Evolutionary conservation across 2,888 invertebrate genomes (phyloP).

Genomic region (Chrysina gloriosa): DNA sequence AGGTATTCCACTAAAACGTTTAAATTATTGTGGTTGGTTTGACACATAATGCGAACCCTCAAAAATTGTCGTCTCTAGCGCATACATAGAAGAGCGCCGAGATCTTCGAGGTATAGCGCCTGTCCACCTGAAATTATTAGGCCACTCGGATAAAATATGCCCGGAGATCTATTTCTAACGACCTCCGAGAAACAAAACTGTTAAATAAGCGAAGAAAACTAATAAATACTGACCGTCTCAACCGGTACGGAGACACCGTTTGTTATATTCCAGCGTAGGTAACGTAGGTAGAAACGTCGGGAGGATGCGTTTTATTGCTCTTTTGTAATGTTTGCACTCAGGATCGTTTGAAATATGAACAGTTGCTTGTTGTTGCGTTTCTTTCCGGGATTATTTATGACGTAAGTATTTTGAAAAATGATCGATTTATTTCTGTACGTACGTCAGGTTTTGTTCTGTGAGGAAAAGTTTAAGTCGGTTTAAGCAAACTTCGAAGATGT

Average conservation of each 20-base stretch:
- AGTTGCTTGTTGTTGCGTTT: too few relatives aligned
- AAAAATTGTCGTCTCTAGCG: constrained; percentile 47
- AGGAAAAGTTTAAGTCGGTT: too few relatives aligned
- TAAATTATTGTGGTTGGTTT: constrained; percentile 63
- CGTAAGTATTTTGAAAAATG: too few relatives aligned
- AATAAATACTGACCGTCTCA: constrained; percentile 18
- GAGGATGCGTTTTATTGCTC: not conserved
- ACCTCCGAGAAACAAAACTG: constrained; percentile 46
- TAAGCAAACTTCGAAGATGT: too few relatives aligned
- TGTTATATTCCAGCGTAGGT: constrained; percentile 19
- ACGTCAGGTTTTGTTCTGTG: too few relatives aligned
- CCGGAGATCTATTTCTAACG: constrained; percentile 46
- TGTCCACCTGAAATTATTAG: constrained; percentile 56
- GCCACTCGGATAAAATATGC: constrained; percentile 55
- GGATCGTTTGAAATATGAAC: not conserved
- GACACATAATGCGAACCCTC: constrained; percentile 60
- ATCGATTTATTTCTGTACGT: too few relatives aligned
- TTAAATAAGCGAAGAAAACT: constrained; percentile 44
- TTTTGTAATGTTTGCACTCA: not conserved
- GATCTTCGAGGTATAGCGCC: constrained; percentile 39
- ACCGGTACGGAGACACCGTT: constrained; percentile 10
- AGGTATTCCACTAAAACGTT: constrained; percentile 55
- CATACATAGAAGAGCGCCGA: too few relatives aligned
- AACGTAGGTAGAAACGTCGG: not conserved
- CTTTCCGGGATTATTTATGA: too few relatives aligned